Evolutionary conservation across 1,140 invertebrate species (phyloP), one percentile per base, ranked within the genome.

Genomic region (Dinothrombium tinctorium): DNA sequence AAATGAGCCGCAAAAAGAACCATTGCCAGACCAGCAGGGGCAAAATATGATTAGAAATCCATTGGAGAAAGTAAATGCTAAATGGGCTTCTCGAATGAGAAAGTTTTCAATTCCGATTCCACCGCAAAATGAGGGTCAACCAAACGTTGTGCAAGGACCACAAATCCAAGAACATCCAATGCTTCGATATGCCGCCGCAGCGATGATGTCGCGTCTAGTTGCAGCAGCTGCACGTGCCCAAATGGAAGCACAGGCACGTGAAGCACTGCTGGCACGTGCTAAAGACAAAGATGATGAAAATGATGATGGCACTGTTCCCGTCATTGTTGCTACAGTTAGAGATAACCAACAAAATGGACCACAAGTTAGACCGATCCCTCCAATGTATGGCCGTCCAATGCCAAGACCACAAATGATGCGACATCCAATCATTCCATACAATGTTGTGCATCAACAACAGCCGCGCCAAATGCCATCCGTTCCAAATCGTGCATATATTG

Each of bases 371-470:
- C 12, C 11, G 12, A 39, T 39, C 8, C 28, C 28, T 22, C 41
- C 41, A n/a, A 42, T 42, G 41, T 42, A 42, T 20, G 41, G 41
- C 15, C 41, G 41, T 9, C 41, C 41, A 15, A 42, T 42, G 41
- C 31, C 41, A 8, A 12, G 33, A 17, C 32, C 11, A 25, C 41
- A n/a, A 6, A 26, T 33, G 21, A 20, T 19, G 8, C 29, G 25
- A 3, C 20, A 9, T 2, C 41, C 21, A 14, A 17, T 15, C 4
- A 31, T 17, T 3, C 41, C 41, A 20, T 9, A 31, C 23, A 40
- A 21, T 14, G 14, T n/a, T 21, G 19, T 40, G 4, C 20, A 22
- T 11, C 36, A 38, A 3, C 17, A 12, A 22, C 33, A 24, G 25
- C 2, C 14, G 21, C 25, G n/a, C n/a, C 12, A 17, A 4, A 37